These are phyloP conservation scores for Callimorpha dominula DNA, from an alignment of 2,888 invertebrate genomes.

Conservation along the genomic window DNA sequence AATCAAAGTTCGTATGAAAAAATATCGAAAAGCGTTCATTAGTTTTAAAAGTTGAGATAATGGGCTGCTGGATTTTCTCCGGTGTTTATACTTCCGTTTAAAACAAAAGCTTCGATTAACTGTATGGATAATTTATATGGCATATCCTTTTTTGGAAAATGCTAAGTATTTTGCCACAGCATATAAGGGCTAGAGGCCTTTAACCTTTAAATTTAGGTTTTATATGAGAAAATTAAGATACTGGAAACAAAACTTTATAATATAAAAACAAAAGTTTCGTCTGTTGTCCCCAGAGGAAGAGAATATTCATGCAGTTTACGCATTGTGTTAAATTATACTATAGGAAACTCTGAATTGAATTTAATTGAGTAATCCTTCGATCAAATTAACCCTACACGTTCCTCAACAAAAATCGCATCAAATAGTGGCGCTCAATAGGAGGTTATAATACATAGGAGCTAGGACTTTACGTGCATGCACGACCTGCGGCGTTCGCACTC, in stretches of 20 bases:
- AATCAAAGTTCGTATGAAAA: not conserved
- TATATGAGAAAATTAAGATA: not conserved
- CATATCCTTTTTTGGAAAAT: not conserved
- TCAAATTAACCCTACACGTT: too few species aligned
- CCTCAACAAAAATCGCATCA: too few species aligned
- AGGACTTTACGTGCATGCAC: too few species aligned
- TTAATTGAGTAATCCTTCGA: too few species aligned
- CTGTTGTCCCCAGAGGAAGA: not conserved
- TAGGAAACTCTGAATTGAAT: too few species aligned
- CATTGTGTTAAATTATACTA: too few species aligned
- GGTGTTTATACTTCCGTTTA: not conserved
- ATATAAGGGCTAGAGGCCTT: not conserved
- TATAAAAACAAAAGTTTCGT: not conserved
- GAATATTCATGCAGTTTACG: too few species aligned
- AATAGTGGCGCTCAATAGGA: too few species aligned
- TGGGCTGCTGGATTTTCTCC: not conserved
- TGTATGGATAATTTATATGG: not conserved
- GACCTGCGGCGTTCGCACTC: too few species aligned
- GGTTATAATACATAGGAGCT: too few species aligned
- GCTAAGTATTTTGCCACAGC: not conserved
- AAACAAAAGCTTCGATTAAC: not conserved
- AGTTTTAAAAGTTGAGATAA: not conserved
- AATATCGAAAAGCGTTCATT: not conserved
- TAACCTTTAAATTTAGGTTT: too few species aligned
- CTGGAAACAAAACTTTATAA: not conserved